These are phyloP conservation scores for Eilema depressum DNA, from an alignment of 2,888 invertebrate genomes.

Conservation along the genomic window DNA sequence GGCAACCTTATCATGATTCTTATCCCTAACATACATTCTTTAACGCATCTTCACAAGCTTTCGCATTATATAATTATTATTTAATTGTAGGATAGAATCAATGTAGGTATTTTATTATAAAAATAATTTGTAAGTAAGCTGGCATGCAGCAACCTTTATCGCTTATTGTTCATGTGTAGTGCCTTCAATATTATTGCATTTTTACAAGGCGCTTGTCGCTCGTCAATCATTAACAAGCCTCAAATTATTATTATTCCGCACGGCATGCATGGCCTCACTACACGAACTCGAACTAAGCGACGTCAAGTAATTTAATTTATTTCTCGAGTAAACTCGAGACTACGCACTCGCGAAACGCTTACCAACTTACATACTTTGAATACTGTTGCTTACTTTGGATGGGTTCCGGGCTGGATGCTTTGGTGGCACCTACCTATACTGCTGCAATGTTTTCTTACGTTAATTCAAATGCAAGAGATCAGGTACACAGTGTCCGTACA, in stretches of 20 bases:
- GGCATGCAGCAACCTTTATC: background rate
- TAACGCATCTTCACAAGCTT: too few species aligned
- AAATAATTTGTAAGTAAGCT: background rate
- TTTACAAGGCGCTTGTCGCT: background rate
- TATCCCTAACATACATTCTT: too few species aligned
- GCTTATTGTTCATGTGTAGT: background rate
- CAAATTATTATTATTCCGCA: background rate
- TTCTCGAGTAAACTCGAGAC: slow-evolving; percentile 24
- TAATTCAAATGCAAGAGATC: too few species aligned
- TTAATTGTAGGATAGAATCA: too few species aligned
- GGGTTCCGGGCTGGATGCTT: too few species aligned
- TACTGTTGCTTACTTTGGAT: slow-evolving; percentile 7
- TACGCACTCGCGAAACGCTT: slow-evolving; percentile 21
- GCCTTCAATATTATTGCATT: background rate
- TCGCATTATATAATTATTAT: too few species aligned
- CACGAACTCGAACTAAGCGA: slow-evolving; percentile 29
- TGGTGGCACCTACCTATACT: too few species aligned
- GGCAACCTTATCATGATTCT: too few species aligned
- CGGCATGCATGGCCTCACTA: background rate
- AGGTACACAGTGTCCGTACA: too few species aligned
- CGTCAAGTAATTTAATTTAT: slow-evolving; percentile 37
- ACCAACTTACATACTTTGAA: slow-evolving; percentile 13
- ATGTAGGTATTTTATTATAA: too few species aligned
- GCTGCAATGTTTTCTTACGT: too few species aligned
- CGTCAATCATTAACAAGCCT: background rate